A percentile compares a stretch with the other conserved stretches of the same genome.
Conservation (phyloP, 2,797 vertebrate species). For the Graptemys geographica region DNA sequence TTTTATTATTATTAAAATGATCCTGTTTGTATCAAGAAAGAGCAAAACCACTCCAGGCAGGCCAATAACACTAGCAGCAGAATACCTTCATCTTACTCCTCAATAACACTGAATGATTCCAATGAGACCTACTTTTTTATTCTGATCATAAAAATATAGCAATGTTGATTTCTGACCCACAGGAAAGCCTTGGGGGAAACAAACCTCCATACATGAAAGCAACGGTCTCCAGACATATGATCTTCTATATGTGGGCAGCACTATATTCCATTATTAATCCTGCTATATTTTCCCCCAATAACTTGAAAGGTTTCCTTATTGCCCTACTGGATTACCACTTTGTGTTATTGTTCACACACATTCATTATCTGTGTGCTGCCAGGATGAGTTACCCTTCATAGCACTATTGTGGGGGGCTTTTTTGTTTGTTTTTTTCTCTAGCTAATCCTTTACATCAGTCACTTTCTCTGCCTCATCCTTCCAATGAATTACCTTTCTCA, state of each 20-base stretch:
- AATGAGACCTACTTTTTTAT: background rate
- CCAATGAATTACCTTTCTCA: background rate
- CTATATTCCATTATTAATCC: background rate
- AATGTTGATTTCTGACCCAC: background rate
- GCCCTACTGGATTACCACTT: background rate
- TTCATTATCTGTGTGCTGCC: background rate
- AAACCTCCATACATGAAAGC: background rate
- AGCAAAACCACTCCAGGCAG: background rate
- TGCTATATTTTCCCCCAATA: background rate
- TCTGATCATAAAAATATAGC: no score
- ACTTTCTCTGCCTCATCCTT: background rate
- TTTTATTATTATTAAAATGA: background rate
- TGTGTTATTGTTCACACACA: background rate
- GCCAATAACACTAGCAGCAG: background rate
- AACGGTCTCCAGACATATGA: background rate
- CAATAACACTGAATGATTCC: background rate
- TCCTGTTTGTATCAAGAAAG: background rate
- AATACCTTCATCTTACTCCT: background rate
- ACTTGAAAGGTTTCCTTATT: background rate
- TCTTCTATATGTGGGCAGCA: background rate
- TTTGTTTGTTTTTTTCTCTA: no score
- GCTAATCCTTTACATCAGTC: background rate
- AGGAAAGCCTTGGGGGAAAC: background rate
- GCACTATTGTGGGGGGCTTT: no score
- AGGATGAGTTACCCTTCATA: background rate